Conservation (phyloP, 2,797 vertebrate genomes). For the Argentina silus region DNA sequence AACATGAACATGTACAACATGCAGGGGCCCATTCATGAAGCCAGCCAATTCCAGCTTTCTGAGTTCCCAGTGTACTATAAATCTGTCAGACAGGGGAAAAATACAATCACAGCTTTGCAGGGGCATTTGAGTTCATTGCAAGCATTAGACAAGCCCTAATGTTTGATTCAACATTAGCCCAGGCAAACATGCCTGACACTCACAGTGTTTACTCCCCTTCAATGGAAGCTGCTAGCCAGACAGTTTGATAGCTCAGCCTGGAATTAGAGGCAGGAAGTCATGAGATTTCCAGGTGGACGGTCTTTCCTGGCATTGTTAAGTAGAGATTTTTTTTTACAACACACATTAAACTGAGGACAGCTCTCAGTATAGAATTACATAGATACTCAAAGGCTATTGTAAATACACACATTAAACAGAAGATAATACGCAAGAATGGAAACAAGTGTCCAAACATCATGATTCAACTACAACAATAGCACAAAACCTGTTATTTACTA, state of each 20-base stretch:
- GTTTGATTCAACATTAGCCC: conserved; percentile 68
- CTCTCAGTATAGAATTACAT: conserved; percentile 49
- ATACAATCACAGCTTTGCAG: conserved; percentile 66
- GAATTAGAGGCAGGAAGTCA: conserved; percentile 77
- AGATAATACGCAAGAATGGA: not conserved
- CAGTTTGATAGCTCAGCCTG: conserved; percentile 65
- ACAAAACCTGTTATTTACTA: not conserved
- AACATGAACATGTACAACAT: conserved; percentile 16
- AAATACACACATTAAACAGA: not conserved
- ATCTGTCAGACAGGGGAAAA: conserved; percentile 59
- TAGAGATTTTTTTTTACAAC: conserved; percentile 67
- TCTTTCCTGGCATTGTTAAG: conserved; percentile 75
- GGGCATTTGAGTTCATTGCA: conserved; percentile 64
- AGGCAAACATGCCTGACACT: conserved; percentile 66
- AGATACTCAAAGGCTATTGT: not conserved
- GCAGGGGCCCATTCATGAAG: conserved; percentile 34
- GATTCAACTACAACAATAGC: not conserved
- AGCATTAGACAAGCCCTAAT: conserved; percentile 69
- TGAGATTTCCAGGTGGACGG: conserved; percentile 75
- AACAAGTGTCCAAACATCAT: not conserved
- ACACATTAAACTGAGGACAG: conserved; percentile 56
- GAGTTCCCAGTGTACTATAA: conserved; percentile 53
- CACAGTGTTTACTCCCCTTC: conserved; percentile 63
- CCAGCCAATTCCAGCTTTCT: conserved; percentile 42
- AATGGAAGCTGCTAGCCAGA: conserved; percentile 72